Base-by-base conservation (phyloP, 2,113 vertebrate species). In the Platysternon megacephalum region DNA sequence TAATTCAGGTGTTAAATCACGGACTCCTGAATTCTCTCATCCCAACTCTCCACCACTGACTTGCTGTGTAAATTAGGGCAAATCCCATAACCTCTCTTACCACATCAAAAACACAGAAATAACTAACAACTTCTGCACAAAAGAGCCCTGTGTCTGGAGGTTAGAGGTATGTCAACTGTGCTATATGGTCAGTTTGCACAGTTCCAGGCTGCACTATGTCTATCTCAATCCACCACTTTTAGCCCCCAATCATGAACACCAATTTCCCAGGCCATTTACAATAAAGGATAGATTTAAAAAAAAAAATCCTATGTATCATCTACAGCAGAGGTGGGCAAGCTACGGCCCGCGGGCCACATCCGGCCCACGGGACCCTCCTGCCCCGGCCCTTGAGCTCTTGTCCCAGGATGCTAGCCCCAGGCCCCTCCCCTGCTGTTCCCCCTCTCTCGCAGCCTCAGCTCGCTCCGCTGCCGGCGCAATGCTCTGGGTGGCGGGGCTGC, bases 141-240 rank as follows among this genome's bases (percentile, higher is more conserved):
- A 79, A 93, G 0, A 0, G 0, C 28, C 61, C 0, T 68, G 32
- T 35, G 61, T n/a, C 16, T 1, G 35, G 35, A 86, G 61, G 32
- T 68, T 68, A n/a, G 61, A 16, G 14, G 16, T 68, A n/a, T 17
- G 16, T n/a, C n/a, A 11, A 1, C 65, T 72, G 58, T 56, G 86
- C 39, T 85, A 17, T 68, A 68, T 68, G 61, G 32, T 68, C 8
- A 19, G 2, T 55, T 79, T 93, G 79, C 79, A 28, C 82, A n/a
- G 17, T 68, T 10, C 8, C 35, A n/a, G 61, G 16, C 17, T 68
- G 35, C 35, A 10, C 32, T 35, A n/a, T 68, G 32, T 68, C 61
- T 68, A 8, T 76, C 39, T 44, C 72, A 76, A 7, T 76, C 22
- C 39, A 44, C 39, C 72, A n/a, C 61, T n/a, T 68, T 68, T 42